Evolutionary conservation across 37 sponge, comb jelly and placozoan species (phyloP), one percentile per base, ranked within the genome.

Genomic region (Haliclona indistincta): DNA sequence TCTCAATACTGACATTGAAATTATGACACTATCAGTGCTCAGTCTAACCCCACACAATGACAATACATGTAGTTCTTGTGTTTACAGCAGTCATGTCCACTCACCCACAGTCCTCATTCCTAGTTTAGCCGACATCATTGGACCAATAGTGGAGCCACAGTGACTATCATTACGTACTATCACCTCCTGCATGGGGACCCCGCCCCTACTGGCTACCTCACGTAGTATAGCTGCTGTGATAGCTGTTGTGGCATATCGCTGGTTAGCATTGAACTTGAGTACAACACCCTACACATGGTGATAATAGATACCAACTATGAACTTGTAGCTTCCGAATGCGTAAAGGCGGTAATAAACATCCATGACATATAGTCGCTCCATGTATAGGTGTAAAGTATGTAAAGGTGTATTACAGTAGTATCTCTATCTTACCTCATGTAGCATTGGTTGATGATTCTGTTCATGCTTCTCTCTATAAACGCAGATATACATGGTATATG

Each of bases 81-180:
- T n/a, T n/a, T n/a, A n/a, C n/a, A n/a, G n/a, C n/a, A n/a, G n/a
- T n/a, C n/a, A n/a, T n/a, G n/a, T n/a, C n/a, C n/a, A n/a, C 77
- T 64, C 38, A 78, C 80, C 86, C 38, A 93, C 92, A 30, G 94
- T 93, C 70, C 93, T 88, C 63, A 97, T 39, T 25, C 91, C 97
- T 26, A 93, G 88, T 41, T 90, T 91, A 25, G 97, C 84, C 23
- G 94, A 83, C 52, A 97, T 64, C 25, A 97, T 86, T 28, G 97
- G 97, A 22, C 97, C 97, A 51, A 97, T 93, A 64, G 97, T 97
- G 36, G 84, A 80, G 22, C 97, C 97, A 91, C 97, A 97, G 30
- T 89, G 63, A 39, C 88, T 83, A 86, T 97, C 97, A 76, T 97
- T 97, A 5, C 91, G 77, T 15, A 97, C 97, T 39, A 85, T 91